phyloP scores from a whole-genome alignment of 2,113 vertebrate genomes.

The Edolisoma coerulescens region DNA sequence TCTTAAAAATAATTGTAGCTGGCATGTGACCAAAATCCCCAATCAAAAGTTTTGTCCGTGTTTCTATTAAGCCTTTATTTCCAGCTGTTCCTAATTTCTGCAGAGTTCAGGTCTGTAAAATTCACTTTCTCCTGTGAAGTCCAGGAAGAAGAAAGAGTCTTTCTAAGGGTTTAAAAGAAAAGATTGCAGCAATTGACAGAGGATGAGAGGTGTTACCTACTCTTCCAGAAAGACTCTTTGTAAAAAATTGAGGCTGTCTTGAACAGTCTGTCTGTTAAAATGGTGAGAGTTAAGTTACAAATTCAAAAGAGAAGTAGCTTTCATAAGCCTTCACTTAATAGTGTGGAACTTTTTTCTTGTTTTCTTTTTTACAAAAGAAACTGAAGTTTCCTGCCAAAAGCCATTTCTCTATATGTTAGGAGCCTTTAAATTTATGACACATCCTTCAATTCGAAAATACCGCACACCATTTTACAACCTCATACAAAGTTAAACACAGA shows the following conservation, averaged over 20 bases:
- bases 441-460: not conserved
- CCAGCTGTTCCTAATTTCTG: not conserved
- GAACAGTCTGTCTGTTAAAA: not conserved
- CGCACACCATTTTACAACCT: not conserved
- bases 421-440: conserved; percentile 17
- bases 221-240: not conserved
- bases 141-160: not conserved
- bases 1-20: not conserved
- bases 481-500: not conserved
- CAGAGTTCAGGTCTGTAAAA: not conserved
- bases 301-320: not conserved
- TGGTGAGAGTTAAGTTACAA: not conserved
- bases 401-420: not conserved
- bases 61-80: not conserved
- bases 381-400: not conserved
- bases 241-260: not conserved
- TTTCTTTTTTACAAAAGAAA: not conserved
- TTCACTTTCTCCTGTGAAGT: not conserved
- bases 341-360: not conserved
- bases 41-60: not conserved
- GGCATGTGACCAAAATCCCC: not conserved
- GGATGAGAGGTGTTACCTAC: not conserved
- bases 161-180: not conserved
- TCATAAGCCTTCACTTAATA: not conserved
- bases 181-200: not conserved